A percentile compares a stretch with the other conserved stretches of the same genome.
phyloP scores from a whole-genome alignment of 2,797 vertebrate species.

The Malurus leucopterus region DNA sequence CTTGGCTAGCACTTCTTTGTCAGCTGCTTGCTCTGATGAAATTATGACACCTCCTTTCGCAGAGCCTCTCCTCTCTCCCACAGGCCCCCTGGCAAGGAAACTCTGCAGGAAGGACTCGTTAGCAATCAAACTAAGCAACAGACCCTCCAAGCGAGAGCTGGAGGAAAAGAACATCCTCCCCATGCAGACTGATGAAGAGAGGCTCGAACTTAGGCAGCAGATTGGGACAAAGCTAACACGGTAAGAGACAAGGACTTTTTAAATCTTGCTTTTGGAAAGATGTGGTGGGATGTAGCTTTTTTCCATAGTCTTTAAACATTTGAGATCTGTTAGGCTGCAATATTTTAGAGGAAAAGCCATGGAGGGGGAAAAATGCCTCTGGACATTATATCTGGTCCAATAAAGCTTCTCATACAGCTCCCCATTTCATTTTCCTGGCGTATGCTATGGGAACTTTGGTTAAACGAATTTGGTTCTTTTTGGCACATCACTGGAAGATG shows the following conservation, averaged over 20 bases:
- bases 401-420: neutral
- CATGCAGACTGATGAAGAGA: slow-evolving; percentile 92
- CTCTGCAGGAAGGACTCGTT: slow-evolving; percentile 96
- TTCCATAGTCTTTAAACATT: neutral
- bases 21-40: neutral
- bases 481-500: neutral
- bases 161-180: slow-evolving; percentile 98
- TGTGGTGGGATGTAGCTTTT: neutral
- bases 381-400: neutral
- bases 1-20: neutral
- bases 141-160: slow-evolving; percentile 92
- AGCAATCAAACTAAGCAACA: slow-evolving; percentile 97
- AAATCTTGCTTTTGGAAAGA: neutral
- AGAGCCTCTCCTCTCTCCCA: slow-evolving; percentile 16
- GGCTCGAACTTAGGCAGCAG: slow-evolving; percentile 91
- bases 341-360: neutral
- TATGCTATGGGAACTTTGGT: neutral
- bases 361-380: neutral
- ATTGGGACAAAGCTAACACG: slow-evolving; percentile 96
- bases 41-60: slow-evolving; percentile 23
- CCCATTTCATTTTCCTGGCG: neutral
- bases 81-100: slow-evolving; percentile 92
- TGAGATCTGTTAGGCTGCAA: neutral
- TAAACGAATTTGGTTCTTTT: neutral
- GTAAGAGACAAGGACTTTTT: slow-evolving; percentile 61